Base-by-base conservation (phyloP, 2,888 invertebrate genomes). In the Parelbella ahira region DNA sequence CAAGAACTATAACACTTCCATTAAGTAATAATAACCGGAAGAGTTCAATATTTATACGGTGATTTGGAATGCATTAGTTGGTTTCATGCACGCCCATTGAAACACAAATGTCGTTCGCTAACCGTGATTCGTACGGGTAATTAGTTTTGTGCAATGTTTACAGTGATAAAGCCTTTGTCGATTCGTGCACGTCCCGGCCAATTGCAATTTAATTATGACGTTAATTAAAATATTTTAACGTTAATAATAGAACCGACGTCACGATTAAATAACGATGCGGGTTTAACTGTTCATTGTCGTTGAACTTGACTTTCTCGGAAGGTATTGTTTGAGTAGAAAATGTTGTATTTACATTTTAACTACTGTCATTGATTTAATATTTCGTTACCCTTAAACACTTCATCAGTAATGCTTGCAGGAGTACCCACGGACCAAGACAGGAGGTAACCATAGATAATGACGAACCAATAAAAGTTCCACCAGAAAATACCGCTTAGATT, bases 111-210 rank as follows among this genome's bases (percentile, higher is more conserved):
- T 20, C 21, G 12, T 9, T 37, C 6, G 20, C 9, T 37, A 21
- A 37, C 8, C 28, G 2, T 24, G 24, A 37, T 28, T 37, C 21
- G 34, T 36, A 36, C 20, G 9, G 21, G 15, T 29, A 37, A 37
- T 37, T 29, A 37, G 28, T 29, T 29, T 4, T 0, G 6, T n/a
- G n/a, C 13, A 37, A 13, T 37, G 19, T 37, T 36, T 28, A 13
- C n/a, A 20, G 7, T 28, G 21, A 37, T 37, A 12, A 37, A 15
- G 15, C 27, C 20, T 29, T 29, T 29, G 28, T 15, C 21, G 20
- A 29, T 37, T 29, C 28, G 9, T 1, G 9, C 9, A 10, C 24
- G 24, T 9, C 9, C 9, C 5, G 1, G 10, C 1, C 15, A 29
- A 37, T 15, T 37, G 13, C 6, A n/a, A 9, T n/a, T 20, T 28